Evolutionary conservation across 2,113 vertebrate species (phyloP).

Genomic region (Oceanites oceanicus): DNA sequence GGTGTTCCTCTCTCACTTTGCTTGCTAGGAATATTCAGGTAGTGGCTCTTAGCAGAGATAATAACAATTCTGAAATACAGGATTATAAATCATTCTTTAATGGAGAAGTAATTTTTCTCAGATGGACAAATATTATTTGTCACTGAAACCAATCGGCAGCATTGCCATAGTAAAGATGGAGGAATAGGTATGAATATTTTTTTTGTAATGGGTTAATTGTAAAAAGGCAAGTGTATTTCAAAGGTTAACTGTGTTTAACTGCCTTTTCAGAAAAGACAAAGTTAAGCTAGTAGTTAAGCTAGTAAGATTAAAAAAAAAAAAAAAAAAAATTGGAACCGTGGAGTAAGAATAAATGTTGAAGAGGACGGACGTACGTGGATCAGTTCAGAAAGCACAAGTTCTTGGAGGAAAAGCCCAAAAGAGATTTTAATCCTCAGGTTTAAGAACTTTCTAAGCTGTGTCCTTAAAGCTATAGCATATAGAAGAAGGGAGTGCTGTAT

Average conservation of each 20-base stretch:
- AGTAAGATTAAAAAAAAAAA: background rate
- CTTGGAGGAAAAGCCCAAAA: background rate
- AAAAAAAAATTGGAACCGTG: background rate
- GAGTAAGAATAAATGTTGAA: background rate
- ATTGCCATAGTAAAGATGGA: background rate
- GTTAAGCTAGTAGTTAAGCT: background rate
- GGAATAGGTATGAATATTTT: background rate
- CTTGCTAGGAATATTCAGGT: background rate
- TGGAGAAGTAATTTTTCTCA: background rate
- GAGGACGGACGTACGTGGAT: rapidly evolving
- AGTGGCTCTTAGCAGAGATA: background rate
- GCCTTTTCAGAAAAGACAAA: background rate
- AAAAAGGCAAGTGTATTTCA: background rate
- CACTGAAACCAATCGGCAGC: background rate
- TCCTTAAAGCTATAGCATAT: background rate
- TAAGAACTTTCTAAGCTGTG: background rate
- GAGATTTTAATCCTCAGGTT: background rate
- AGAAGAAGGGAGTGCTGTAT: background rate
- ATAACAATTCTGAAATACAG: background rate
- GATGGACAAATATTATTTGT: background rate
- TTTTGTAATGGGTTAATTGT: background rate
- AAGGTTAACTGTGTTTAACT: background rate
- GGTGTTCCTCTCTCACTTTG: background rate
- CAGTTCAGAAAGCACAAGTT: background rate
- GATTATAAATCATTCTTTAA: background rate